These are phyloP conservation scores for Laspeyria flexula DNA, from an alignment of 2,888 invertebrate genomes.

Conservation along the genomic window DNA sequence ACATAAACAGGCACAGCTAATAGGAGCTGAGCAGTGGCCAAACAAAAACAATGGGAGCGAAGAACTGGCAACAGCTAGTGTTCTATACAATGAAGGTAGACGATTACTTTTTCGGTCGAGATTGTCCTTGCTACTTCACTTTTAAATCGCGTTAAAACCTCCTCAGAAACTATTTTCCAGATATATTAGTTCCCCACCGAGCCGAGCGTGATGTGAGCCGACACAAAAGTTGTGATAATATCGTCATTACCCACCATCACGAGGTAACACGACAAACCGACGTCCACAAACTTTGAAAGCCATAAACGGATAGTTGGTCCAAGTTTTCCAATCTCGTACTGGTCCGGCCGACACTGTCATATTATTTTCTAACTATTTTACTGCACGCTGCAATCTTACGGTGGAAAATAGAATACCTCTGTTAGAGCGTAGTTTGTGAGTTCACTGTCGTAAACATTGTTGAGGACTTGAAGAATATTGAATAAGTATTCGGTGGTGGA, in stretches of 20 bases:
- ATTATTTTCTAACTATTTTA: constrained; percentile 74
- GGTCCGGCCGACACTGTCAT: constrained; percentile 57
- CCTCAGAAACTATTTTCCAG: neutral
- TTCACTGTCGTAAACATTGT: constrained; percentile 48
- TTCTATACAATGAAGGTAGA: too few species aligned
- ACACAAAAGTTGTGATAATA: constrained; percentile 34
- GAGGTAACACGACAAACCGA: constrained; percentile 54
- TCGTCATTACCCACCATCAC: constrained; percentile 48
- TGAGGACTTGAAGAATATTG: constrained; percentile 40
- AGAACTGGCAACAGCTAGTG: too few species aligned
- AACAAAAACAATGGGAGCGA: too few species aligned
- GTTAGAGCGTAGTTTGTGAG: constrained; percentile 47
- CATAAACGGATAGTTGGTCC: constrained; percentile 56
- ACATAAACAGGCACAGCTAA: too few species aligned
- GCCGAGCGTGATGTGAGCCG: neutral
- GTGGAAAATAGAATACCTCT: constrained; percentile 47
- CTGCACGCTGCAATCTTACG: constrained; percentile 63
- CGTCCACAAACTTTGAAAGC: constrained; percentile 51
- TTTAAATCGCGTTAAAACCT: too few species aligned
- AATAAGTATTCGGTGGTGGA: constrained; percentile 33
- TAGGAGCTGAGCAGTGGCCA: too few species aligned
- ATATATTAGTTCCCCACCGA: neutral
- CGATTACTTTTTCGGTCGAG: too few species aligned
- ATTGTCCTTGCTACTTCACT: too few species aligned
- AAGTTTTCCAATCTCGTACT: constrained; percentile 68